Percentiles rank a stretch among this genome's conserved stretches.
These are phyloP conservation scores for Anagyrus pseudococci DNA, from an alignment of 2,888 invertebrate species.

Conservation along the genomic window DNA sequence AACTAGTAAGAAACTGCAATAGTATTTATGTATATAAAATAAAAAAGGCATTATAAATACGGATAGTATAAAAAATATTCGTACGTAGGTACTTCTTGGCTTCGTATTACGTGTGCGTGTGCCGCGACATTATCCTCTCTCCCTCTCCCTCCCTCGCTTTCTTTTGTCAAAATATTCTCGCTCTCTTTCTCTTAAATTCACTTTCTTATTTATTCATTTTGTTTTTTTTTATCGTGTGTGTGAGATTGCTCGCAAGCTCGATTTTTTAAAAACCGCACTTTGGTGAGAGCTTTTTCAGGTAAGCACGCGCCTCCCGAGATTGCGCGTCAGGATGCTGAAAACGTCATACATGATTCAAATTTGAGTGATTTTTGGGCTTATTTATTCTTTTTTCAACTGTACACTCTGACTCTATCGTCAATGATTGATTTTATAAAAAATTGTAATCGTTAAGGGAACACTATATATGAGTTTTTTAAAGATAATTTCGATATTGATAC, in stretches of 20 bases:
- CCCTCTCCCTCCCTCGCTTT: slow-evolving; percentile 42
- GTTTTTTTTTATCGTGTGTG: slow-evolving; percentile 1
- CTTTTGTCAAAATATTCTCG: slow-evolving; percentile 42
- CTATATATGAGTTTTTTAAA: too few relatives aligned
- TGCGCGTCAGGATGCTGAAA: slow-evolving; percentile 61
- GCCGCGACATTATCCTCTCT: slow-evolving; percentile 52
- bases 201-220: slow-evolving; percentile 18
- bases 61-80: slow-evolving; percentile 48
- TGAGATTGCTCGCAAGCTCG: neutral
- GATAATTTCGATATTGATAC: too few relatives aligned
- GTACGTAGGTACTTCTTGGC: slow-evolving; percentile 57
- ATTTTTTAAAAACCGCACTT: slow-evolving; percentile 1
- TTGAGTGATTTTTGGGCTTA: slow-evolving; percentile 7
- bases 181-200: slow-evolving; percentile 38
- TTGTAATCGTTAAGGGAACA: too few relatives aligned
- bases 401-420: neutral
- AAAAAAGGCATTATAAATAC: slow-evolving; percentile 47
- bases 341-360: slow-evolving; percentile 51
- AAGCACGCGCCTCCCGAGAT: slow-evolving; percentile 51
- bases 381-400: neutral
- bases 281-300: slow-evolving; percentile 48
- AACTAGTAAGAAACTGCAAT: slow-evolving; percentile 43
- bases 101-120: slow-evolving; percentile 60
- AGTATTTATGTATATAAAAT: slow-evolving; percentile 33
- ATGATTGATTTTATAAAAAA: slow-evolving; percentile 2